A percentile compares a stretch with the other conserved stretches of the same genome.
These are phyloP conservation scores for Bilobella aurantiaca DNA, from an alignment of 1,140 invertebrate species.

Conservation along the genomic window DNA sequence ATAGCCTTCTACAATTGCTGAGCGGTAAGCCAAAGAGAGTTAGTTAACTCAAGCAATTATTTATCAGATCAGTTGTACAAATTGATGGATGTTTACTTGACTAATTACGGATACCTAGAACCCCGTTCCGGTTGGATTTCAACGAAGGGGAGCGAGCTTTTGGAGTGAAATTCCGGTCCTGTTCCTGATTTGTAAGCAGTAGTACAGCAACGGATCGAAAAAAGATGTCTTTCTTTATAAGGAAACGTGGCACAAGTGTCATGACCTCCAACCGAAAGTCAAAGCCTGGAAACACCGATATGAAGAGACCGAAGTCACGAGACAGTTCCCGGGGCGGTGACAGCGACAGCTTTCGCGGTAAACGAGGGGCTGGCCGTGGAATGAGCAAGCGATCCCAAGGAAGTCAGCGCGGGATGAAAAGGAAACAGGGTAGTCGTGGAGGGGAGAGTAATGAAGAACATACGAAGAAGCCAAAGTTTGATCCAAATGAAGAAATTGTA, in stretches of 20 bases:
- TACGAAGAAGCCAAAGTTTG: conserved; percentile 18
- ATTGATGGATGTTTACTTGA: too few species aligned
- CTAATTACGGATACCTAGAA: too few species aligned
- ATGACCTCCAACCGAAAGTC: not conserved
- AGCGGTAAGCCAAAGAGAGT: too few species aligned
- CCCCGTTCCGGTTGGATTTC: too few species aligned
- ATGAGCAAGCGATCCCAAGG: not conserved
- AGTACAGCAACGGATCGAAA: not conserved
- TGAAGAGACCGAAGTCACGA: conserved; percentile 1
- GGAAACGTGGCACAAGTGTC: conserved; percentile 5
- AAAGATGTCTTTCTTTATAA: conserved; percentile 26
- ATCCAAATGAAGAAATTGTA: conserved; percentile 19
- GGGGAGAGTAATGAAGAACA: not conserved
- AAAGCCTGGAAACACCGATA: conserved; percentile 10
- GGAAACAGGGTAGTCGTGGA: not conserved
- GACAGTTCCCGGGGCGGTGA: not conserved
- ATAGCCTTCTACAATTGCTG: too few species aligned
- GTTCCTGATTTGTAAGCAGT: not conserved
- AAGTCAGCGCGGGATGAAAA: not conserved
- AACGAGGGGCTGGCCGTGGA: not conserved
- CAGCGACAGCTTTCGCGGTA: not conserved
- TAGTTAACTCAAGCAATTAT: too few species aligned
- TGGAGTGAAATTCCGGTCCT: not conserved
- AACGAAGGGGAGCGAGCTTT: too few species aligned
- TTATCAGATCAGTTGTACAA: too few species aligned